Evolutionary conservation across 2,888 invertebrate genomes (phyloP), one percentile per base, ranked within the genome.

Genomic region (Byasa hedistus): DNA sequence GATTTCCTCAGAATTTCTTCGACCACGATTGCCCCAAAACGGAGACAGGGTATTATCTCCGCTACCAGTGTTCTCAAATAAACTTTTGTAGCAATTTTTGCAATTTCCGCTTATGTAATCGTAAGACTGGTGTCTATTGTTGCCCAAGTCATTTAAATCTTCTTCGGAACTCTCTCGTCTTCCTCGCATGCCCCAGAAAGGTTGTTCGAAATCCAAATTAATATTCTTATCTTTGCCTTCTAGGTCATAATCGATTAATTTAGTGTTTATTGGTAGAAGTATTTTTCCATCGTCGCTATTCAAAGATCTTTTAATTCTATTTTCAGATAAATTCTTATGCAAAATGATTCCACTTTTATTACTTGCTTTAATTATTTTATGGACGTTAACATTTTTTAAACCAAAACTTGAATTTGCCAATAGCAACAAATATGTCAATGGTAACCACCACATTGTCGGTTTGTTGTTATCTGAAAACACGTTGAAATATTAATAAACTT

Each of bases 171-270:
- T 79, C 0, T 84, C 85, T 21, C 89, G 80, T 71, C 84, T 79
- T 10, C 88, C 89, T 71, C 89, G 78, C 39, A 79, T 83, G 10
- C 83, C 89, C 91, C 91, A 91, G 76, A 91, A 91, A 1, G 88
- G 89, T 52, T 73, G 71, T 12, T 86, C 84, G 62, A 83, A 77
- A 15, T 79, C 73, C 1, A 77, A 55, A 55, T 76, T 75, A 19
- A 75, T 73, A 69, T 70, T 75, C 10, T 71, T 73, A 64, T 80
- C 78, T 27, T 73, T 54, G 21, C 75, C 57, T 65, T 72, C 75
- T 68, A 76, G 61, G 44, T 70, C 67, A 57, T 71, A 72, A 5
- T 73, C 74, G 27, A 75, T 69, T 32, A 72, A 74, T 55, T 71
- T 72, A 10, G 73, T 70, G 71, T 70, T 84, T 10, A 79, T n/a